Percentiles rank a stretch among this genome's conserved stretches.
phyloP scores from a whole-genome alignment of 2,888 invertebrate genomes.

The Mycalesis mineus region DNA sequence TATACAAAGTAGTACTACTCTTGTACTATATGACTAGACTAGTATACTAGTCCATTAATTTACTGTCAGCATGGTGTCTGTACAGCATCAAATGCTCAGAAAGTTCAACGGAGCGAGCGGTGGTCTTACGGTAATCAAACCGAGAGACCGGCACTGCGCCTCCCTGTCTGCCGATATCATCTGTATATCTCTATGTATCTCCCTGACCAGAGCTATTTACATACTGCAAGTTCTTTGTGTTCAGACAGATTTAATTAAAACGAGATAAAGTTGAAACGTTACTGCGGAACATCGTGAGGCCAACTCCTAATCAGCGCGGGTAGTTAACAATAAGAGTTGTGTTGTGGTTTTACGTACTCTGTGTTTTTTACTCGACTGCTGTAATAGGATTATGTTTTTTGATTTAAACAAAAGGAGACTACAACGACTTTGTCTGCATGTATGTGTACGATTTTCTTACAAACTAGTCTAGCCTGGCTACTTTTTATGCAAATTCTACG shows the following conservation, averaged over 20 bases:
- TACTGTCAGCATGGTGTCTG: conserved; percentile 34
- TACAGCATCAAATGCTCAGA: conserved; percentile 50
- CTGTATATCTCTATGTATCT: background rate
- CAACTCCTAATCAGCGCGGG: background rate
- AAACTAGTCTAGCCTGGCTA: no score
- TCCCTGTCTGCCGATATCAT: conserved; percentile 23
- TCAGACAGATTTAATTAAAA: conserved; percentile 5
- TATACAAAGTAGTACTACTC: background rate
- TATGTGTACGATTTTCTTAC: no score
- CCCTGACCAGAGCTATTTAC: conserved; percentile 19
- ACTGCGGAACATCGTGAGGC: background rate
- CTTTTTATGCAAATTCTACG: no score
- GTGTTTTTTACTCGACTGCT: background rate
- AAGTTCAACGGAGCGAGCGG: conserved; percentile 51
- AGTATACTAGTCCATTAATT: conserved; percentile 20
- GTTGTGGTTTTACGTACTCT: background rate
- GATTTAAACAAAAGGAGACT: no score
- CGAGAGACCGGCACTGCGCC: conserved; percentile 40
- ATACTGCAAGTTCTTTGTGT: conserved; percentile 17
- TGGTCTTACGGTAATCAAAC: conserved; percentile 63
- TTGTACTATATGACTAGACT: background rate
- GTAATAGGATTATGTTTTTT: background rate
- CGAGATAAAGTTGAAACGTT: background rate
- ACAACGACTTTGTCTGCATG: no score
- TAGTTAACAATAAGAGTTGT: background rate